phyloP scores from a whole-genome alignment of 2,888 invertebrate species.

The Macrophya annulata region DNA sequence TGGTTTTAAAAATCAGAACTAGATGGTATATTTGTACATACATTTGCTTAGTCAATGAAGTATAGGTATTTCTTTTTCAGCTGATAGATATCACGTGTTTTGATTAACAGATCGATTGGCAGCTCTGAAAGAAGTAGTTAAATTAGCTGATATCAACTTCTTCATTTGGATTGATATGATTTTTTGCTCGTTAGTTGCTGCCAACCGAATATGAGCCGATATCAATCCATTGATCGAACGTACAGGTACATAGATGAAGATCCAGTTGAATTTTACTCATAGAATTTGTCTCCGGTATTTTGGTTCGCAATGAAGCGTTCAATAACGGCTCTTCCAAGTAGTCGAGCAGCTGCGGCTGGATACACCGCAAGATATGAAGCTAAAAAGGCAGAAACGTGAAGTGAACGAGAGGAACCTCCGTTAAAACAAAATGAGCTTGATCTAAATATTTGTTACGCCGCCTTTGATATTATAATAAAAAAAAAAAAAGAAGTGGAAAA shows the following conservation, averaged over 20 bases:
- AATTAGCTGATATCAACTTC: background rate
- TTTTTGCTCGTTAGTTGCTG: background rate
- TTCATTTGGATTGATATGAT: background rate
- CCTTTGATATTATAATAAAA: constrained; percentile 12
- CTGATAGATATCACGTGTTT: background rate
- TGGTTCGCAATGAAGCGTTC: constrained; percentile 48
- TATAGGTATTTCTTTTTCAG: background rate
- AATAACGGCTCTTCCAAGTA: constrained; percentile 28
- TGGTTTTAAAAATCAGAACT: too few species aligned
- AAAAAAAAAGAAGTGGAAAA: background rate
- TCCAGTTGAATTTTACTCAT: background rate
- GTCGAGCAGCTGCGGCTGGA: constrained; percentile 24
- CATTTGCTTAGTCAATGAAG: background rate
- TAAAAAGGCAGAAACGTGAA: constrained; percentile 38
- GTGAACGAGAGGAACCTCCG: constrained; percentile 21
- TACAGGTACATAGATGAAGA: background rate
- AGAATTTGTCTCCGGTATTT: constrained; percentile 21
- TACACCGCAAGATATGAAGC: constrained; percentile 33
- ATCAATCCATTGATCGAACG: background rate
- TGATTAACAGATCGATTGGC: background rate
- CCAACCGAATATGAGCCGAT: background rate
- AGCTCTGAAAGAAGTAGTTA: background rate
- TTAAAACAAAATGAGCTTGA: constrained; percentile 64
- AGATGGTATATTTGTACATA: too few species aligned
- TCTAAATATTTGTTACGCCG: constrained; percentile 61